Conservation (phyloP, 1,140 invertebrate species). For the Lysiphlebus fabarum region DNA sequence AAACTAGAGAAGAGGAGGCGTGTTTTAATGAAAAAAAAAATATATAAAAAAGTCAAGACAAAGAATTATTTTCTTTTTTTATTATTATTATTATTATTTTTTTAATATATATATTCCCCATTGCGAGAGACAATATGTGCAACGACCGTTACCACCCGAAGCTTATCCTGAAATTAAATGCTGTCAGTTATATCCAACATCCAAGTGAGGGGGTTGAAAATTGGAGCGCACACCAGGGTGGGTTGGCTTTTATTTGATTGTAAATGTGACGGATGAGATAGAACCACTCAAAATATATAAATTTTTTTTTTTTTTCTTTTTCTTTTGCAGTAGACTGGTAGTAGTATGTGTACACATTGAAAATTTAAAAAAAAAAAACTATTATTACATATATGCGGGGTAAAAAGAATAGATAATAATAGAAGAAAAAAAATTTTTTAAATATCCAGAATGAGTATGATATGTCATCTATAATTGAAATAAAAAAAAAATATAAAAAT, state of each 20-base stretch:
- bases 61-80: constrained; percentile 15
- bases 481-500: constrained; percentile 37
- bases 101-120: no score
- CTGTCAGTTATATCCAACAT: constrained; percentile 36
- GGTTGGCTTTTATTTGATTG: constrained; percentile 40
- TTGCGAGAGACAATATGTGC: constrained; percentile 17
- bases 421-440: constrained; percentile 17
- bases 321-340: no score
- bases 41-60: constrained; percentile 15
- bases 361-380: no score
- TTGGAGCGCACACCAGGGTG: not conserved
- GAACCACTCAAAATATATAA: constrained; percentile 6
- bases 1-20: not conserved
- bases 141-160: constrained; percentile 16
- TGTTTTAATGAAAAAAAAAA: no score
- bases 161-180: constrained; percentile 47
- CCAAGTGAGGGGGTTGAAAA: no score
- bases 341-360: no score
- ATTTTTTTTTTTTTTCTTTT: not conserved
- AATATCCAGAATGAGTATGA: constrained; percentile 22
- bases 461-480: constrained; percentile 37
- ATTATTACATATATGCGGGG: no score
- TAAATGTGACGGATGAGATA: constrained; percentile 37
- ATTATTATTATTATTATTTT: no score
- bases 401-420: constrained; percentile 16